Evolutionary conservation across 2,797 vertebrate species (phyloP).

Genomic region (Peromyscus eremicus): DNA sequence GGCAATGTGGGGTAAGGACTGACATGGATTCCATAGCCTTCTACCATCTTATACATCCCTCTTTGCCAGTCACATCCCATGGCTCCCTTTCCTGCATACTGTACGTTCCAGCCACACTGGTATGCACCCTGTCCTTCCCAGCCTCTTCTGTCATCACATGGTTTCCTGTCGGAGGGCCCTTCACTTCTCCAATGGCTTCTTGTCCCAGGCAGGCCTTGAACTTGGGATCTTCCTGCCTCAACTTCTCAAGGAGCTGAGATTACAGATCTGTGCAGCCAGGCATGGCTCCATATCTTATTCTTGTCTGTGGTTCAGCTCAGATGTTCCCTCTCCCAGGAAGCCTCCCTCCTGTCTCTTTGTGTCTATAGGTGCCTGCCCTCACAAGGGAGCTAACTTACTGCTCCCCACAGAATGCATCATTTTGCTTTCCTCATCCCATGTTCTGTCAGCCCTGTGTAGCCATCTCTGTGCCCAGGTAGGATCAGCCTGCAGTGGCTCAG

Average conservation of each 20-base stretch:
- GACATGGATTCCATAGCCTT: background rate
- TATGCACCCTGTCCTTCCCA: background rate
- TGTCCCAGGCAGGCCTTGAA: background rate
- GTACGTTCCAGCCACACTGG: background rate
- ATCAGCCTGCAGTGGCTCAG: background rate
- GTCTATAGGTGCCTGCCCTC: rapidly evolving
- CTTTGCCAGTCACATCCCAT: background rate
- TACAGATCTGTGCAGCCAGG: background rate
- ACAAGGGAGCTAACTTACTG: background rate
- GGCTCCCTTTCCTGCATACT: background rate
- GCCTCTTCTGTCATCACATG: background rate
- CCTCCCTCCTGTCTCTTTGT: background rate
- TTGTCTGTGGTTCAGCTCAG: constrained; percentile 29
- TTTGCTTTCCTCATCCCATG: background rate
- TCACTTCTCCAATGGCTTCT: background rate
- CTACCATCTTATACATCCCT: background rate
- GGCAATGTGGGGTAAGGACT: background rate
- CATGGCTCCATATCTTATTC: background rate
- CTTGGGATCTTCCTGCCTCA: background rate
- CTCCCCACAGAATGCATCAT: background rate
- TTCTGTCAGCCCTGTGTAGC: background rate
- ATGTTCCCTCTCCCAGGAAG: background rate
- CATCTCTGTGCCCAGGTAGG: background rate
- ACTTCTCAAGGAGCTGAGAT: background rate
- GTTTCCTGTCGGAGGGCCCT: background rate